Percentiles rank a stretch among this genome's conserved stretches.
phyloP scores from a whole-genome alignment of 1,140 invertebrate species.

The Plectrocnemia conspersa region DNA sequence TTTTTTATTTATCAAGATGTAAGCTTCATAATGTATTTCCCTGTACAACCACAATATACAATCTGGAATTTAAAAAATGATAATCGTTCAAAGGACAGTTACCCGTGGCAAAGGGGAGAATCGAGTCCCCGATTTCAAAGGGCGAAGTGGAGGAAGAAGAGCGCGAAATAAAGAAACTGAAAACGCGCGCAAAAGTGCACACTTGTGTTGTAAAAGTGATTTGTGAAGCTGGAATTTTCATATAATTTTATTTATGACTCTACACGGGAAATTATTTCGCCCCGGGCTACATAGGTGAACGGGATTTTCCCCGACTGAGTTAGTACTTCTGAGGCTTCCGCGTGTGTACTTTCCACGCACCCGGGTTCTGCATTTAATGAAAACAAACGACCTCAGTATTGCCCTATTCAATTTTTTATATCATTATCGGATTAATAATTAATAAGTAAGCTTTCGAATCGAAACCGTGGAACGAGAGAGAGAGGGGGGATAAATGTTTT shows the following conservation, averaged over 20 bases:
- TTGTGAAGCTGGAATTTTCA: conserved; percentile 31
- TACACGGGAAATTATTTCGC: conserved; percentile 33
- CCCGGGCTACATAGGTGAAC: conserved; percentile 7
- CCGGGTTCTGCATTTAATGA: conserved; percentile 8
- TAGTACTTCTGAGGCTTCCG: conserved; percentile 2
- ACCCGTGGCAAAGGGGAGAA: too few relatives aligned
- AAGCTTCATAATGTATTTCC: too few relatives aligned
- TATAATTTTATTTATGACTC: conserved; percentile 34
- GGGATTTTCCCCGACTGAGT: conserved; percentile 15
- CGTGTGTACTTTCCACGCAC: background rate
- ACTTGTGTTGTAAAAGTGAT: conserved; percentile 30
- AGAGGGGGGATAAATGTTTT: too few relatives aligned
- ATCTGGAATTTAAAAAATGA: background rate
- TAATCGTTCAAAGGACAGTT: too few relatives aligned
- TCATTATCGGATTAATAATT: background rate
- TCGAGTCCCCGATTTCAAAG: too few relatives aligned
- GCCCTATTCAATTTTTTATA: background rate
- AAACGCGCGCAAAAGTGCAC: conserved; percentile 21
- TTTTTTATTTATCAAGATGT: too few relatives aligned
- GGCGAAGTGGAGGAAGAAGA: too few relatives aligned
- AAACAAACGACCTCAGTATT: conserved; percentile 5
- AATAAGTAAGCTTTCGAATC: too few relatives aligned
- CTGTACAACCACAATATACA: background rate
- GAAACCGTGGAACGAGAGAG: too few relatives aligned
- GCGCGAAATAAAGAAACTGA: conserved; percentile 9